Base-by-base conservation (phyloP, 2,113 vertebrate genomes). In the Rhadina sibilatrix region DNA sequence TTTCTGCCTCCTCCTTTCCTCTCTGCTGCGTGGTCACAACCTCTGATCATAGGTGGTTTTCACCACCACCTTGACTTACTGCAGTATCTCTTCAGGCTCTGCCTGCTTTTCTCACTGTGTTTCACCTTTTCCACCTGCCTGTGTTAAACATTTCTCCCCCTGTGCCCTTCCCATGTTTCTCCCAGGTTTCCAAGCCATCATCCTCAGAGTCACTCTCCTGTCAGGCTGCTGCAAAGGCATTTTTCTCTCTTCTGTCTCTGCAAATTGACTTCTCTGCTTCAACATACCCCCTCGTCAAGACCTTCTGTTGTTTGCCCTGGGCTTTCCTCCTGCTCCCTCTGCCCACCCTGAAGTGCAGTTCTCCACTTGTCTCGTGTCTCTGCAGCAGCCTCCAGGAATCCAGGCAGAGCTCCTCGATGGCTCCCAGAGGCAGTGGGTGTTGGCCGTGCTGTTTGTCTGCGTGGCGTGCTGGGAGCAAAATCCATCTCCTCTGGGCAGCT, bases 401-500 rank as follows among this genome's bases (percentile, higher is more conserved):
- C 17, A 25, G 37, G 63, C 63, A 64, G 83, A 74, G 47, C 60
- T 71, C 20, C 44, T 63, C 1, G 1, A 12, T 63, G 44, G 25
- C 78, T 92, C 68, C 75, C 50, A 11, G 75, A 3, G 0, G 25
- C 27, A 7, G 66, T 14, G 50, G 31, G 50, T 53, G 74, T 80
- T 2, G 1, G 47, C 83, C 31, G 35, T 3, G 13, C 71, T 24
- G 1, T 57, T 40, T 63, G 33, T 69, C 83, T 64, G 65, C 3
- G 0, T 4, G 7, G 60, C 53, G 27, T 0, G 3, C 78, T 1
- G 0, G 70, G 70, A 95, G 78, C 25, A 21, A 79, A 79, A 92
- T 79, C 90, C 70, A 80, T 85, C 90, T 79, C 92, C 79, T 0
- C 2, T 15, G 40, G 82, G 88, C 92, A 95, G 81, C 84, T 94